A percentile compares a stretch with the other conserved stretches of the same genome.
Conservation (phyloP, 2,113 vertebrate genomes). For the Cinclus mexicanus region DNA sequence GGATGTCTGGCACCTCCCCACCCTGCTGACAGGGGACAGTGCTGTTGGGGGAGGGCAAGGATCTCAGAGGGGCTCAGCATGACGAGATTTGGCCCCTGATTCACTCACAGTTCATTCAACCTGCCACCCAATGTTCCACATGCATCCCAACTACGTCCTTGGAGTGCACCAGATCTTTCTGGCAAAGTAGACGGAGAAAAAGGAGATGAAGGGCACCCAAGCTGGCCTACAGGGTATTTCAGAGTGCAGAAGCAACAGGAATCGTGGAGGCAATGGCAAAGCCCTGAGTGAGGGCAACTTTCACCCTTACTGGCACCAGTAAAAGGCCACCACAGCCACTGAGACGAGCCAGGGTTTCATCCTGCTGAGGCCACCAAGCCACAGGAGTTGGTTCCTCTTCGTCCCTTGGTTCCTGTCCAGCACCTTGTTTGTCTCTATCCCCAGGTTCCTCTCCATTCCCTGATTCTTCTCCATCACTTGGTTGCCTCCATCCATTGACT, state of each 20-base stretch:
- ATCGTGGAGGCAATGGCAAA: background rate
- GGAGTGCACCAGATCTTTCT: background rate
- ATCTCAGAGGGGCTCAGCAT: background rate
- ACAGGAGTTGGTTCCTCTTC: rapidly evolving
- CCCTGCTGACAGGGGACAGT: background rate
- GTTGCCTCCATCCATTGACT: background rate
- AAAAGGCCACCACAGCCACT: background rate
- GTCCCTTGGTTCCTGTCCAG: background rate
- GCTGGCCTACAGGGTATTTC: background rate
- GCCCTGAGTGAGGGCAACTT: background rate
- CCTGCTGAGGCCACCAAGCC: background rate
- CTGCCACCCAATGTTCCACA: background rate
- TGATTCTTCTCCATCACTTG: background rate
- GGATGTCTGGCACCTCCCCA: background rate
- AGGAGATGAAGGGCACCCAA: no score
- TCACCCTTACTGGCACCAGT: background rate
- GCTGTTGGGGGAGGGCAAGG: background rate
- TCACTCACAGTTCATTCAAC: background rate
- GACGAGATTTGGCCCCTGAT: background rate
- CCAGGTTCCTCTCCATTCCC: background rate
- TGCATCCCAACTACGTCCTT: background rate
- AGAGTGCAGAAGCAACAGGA: background rate
- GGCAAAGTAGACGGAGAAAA: background rate
- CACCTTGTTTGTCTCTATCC: background rate
- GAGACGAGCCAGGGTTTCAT: background rate